phyloP scores from a whole-genome alignment of 2,888 invertebrate genomes.

The Ophion ventricosus region DNA sequence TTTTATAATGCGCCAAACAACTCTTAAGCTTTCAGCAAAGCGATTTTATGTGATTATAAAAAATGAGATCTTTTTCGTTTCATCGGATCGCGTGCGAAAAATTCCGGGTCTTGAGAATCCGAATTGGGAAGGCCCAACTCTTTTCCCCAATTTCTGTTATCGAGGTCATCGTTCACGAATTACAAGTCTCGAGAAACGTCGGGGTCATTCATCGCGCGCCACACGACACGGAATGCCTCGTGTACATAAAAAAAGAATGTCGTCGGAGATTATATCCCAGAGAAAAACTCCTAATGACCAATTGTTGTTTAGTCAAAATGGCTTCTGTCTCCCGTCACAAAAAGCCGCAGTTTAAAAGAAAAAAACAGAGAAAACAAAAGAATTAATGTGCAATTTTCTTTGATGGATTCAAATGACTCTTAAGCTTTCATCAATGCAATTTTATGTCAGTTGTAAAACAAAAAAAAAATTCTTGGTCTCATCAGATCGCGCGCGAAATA shows the following conservation, averaged over 20 bases:
- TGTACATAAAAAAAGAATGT: neutral
- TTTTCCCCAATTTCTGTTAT: neutral
- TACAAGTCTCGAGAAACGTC: neutral
- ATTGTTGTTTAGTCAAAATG: neutral
- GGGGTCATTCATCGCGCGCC: neutral
- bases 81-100: neutral
- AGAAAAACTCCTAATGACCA: neutral
- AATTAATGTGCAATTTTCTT: too few relatives aligned
- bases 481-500: neutral
- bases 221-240: neutral
- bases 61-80: neutral
- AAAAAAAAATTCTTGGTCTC: neutral
- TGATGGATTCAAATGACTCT: too few relatives aligned
- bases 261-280: neutral
- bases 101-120: neutral
- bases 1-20: too few relatives aligned
- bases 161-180: neutral
- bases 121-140: neutral
- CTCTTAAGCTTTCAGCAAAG: too few relatives aligned
- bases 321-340: neutral
- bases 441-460: neutral
- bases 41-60: neutral
- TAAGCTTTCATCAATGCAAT: neutral
- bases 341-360: neutral
- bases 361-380: too few relatives aligned